Evolutionary conservation across 2,888 invertebrate species (phyloP), one percentile per base, ranked within the genome.

Genomic region (Diarsia brunnea): DNA sequence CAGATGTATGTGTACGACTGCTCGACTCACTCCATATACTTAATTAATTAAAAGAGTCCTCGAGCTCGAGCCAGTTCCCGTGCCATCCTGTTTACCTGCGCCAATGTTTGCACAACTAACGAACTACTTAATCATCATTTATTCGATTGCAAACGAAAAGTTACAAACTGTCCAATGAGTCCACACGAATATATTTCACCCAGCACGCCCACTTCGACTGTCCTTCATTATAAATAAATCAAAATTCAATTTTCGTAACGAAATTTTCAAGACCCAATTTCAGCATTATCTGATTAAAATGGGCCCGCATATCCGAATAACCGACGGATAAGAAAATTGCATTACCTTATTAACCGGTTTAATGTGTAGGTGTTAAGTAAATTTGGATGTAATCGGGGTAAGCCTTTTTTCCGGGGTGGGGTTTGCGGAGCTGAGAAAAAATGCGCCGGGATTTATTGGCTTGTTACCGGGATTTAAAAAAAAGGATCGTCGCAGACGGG

Each of bases 321-420:
- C 89, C 90, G 88, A 78, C 89, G 91, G 93, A 95, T 94, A 94
- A 94, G 95, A 92, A 93, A 95, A 96, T 96, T 94, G 92, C 90
- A 93, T 95, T 95, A 91, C 93, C 94, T 95, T 94, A 96, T 96
- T 95, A 95, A 91, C 91, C 91, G 92, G 92, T 92, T 94, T 94
- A 95, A 95, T 94, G 94, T 92, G 94, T 94, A 93, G 94, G 96
- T 96, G 96, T 96, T 96, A 96, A 97, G 96, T 97, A 96, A 96
- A 97, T 97, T 96, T 96, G 94, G 91, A 92, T 96, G 96, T 96
- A 96, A 96, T 96, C 96, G 94, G 91, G 92, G 91, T 95, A 94
- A 96, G 94, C 95, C 95, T 95, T 96, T 94, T 95, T 94, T 91
- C 78, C 73, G 70, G 82, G 63, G 90, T 90, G 91, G 90, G 91